Percentiles rank a stretch among this genome's conserved stretches.
phyloP scores from a whole-genome alignment of 2,888 invertebrate species.

The Fabriciana adippe region DNA sequence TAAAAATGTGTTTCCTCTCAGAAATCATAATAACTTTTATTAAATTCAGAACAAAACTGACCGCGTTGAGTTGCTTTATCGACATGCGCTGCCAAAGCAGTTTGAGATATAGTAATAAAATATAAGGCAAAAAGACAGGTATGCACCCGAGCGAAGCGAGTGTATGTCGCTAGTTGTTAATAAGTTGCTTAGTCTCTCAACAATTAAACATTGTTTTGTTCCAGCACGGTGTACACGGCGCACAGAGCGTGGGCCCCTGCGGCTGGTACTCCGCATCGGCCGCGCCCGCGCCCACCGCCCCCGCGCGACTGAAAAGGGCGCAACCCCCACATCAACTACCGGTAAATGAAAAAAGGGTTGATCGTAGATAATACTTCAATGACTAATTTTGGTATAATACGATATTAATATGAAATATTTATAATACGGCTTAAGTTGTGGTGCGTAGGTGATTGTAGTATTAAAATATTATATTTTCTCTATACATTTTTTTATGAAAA shows the following conservation, averaged over 20 bases:
- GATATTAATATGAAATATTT: background rate
- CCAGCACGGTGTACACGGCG: conserved; percentile 76
- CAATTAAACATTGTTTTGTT: conserved; percentile 37
- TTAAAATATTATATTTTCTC: no score
- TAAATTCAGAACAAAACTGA: no score
- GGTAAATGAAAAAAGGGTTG: conserved; percentile 46
- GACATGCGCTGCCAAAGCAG: no score
- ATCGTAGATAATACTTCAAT: background rate
- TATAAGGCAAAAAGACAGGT: no score
- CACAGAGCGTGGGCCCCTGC: conserved; percentile 75
- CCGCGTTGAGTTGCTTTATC: no score
- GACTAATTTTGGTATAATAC: conserved; percentile 1
- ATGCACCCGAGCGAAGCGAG: no score
- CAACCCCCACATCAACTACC: conserved; percentile 75
- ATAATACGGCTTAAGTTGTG: no score
- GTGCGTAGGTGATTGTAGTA: no score
- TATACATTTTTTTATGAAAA: no score
- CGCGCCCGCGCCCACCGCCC: conserved; percentile 75
- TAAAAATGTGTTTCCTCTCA: no score
- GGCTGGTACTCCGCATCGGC: conserved; percentile 79
- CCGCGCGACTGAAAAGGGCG: conserved; percentile 71
- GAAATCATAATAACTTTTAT: no score
- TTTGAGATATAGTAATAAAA: no score
- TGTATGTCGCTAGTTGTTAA: background rate
- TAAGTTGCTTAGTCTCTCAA: background rate